Conservation (phyloP, 2,888 invertebrate species). For the Rhodophaea formosa region DNA sequence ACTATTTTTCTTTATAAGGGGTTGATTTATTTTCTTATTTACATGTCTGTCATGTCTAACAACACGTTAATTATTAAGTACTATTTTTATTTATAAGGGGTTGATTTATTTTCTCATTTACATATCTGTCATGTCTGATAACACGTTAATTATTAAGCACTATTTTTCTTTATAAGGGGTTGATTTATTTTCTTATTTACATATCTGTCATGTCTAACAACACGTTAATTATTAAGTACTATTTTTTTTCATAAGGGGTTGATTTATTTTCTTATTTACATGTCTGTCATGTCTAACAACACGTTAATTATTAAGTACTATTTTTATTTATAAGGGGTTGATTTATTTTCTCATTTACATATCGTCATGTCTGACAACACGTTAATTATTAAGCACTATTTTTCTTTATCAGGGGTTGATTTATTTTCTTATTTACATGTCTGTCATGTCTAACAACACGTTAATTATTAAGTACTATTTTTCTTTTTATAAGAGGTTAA, state of each 20-base stretch:
- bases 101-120: background rate
- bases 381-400: slow-evolving; percentile 17
- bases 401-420: background rate
- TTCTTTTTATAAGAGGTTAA: background rate
- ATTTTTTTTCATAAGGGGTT: background rate
- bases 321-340: background rate
- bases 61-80: slow-evolving; percentile 24
- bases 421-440: background rate
- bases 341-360: background rate
- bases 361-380: too few species aligned
- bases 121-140: too few species aligned
- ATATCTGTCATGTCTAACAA: too few species aligned
- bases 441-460: too few species aligned
- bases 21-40: background rate
- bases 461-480: slow-evolving; percentile 14
- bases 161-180: background rate
- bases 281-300: too few species aligned
- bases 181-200: background rate
- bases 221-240: slow-evolving; percentile 23
- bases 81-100: background rate
- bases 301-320: slow-evolving; percentile 21
- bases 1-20: background rate
- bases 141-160: slow-evolving; percentile 24
- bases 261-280: background rate
- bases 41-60: too few species aligned